phyloP scores from a whole-genome alignment of 2,888 invertebrate genomes.

The Gortyna flavago region DNA sequence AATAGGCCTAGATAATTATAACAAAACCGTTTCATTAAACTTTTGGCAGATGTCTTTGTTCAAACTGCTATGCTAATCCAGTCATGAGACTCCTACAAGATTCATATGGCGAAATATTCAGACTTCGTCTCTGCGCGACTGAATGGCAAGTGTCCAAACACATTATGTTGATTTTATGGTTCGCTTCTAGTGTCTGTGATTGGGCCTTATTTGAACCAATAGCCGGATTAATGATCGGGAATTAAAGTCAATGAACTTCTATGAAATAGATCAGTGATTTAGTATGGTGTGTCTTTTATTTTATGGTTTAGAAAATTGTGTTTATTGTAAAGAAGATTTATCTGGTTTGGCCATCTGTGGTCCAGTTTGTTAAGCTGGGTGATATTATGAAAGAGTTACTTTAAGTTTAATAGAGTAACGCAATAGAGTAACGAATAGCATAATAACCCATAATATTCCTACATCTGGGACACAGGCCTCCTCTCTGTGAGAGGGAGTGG shows the following conservation, averaged over 20 bases:
- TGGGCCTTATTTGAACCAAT: slow-evolving; percentile 43
- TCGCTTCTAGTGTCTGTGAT: slow-evolving; percentile 40
- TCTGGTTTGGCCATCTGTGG: not conserved
- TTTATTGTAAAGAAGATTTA: not conserved
- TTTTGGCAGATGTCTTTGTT: slow-evolving; percentile 39
- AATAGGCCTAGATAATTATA: slow-evolving; percentile 2
- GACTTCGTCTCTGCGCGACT: slow-evolving; percentile 9
- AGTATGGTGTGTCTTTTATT: slow-evolving; percentile 9
- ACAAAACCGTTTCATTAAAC: slow-evolving; percentile 30
- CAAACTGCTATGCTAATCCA: slow-evolving; percentile 44
- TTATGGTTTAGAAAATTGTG: slow-evolving; percentile 12
- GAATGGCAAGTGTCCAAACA: slow-evolving; percentile 58
- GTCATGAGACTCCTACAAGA: slow-evolving; percentile 20
- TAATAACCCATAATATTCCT: no score
- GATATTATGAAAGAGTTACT: not conserved
- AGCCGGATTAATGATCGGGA: slow-evolving; percentile 37
- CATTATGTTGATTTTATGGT: slow-evolving; percentile 61
- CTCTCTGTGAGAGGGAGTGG: no score
- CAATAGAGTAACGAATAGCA: no score
- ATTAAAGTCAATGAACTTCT: slow-evolving; percentile 24
- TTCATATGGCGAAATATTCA: slow-evolving; percentile 33
- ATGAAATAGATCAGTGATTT: slow-evolving; percentile 7
- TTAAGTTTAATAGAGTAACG: not conserved
- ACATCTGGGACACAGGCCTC: no score
- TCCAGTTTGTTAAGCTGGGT: not conserved